Conservation (phyloP, 1,140 invertebrate genomes). For the Antheraea mylitta region DNA sequence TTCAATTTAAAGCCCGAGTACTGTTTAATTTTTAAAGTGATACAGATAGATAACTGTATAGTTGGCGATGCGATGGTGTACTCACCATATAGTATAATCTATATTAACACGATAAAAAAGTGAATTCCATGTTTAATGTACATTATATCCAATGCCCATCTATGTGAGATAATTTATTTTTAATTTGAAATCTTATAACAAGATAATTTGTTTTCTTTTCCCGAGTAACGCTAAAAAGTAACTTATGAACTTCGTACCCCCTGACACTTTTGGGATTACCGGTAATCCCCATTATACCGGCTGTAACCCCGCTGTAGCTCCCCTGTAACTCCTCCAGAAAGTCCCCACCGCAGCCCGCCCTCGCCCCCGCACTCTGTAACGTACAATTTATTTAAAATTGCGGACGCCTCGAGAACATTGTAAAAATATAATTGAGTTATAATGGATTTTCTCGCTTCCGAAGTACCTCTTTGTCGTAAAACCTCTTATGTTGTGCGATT, state of each 20-base stretch:
- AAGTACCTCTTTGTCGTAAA: background rate
- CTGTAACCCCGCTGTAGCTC: background rate
- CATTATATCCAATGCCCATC: too few relatives aligned
- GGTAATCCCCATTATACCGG: conserved; percentile 1
- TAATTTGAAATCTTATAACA: too few relatives aligned
- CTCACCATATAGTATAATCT: too few relatives aligned
- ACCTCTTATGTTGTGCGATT: background rate
- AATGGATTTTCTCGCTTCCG: conserved; percentile 3
- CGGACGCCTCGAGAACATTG: background rate
- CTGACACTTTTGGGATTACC: conserved; percentile 1
- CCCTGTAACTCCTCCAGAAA: background rate
- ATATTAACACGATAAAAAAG: too few relatives aligned
- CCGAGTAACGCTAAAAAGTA: background rate
- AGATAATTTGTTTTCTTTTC: too few relatives aligned
- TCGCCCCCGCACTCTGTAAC: background rate
- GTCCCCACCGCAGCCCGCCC: background rate
- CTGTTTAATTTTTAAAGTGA: too few relatives aligned
- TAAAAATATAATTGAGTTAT: conserved; percentile 5
- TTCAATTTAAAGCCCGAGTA: too few relatives aligned
- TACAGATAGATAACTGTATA: too few relatives aligned
- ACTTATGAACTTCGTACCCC: background rate
- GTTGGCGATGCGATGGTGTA: too few relatives aligned
- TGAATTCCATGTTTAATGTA: too few relatives aligned
- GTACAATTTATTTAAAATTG: conserved; percentile 1
- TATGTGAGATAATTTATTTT: too few relatives aligned